Evolutionary conservation across 37 sponge, comb jelly and placozoan genomes (phyloP), one percentile per base, ranked within the genome.

Genomic region (Beroe ovata): DNA sequence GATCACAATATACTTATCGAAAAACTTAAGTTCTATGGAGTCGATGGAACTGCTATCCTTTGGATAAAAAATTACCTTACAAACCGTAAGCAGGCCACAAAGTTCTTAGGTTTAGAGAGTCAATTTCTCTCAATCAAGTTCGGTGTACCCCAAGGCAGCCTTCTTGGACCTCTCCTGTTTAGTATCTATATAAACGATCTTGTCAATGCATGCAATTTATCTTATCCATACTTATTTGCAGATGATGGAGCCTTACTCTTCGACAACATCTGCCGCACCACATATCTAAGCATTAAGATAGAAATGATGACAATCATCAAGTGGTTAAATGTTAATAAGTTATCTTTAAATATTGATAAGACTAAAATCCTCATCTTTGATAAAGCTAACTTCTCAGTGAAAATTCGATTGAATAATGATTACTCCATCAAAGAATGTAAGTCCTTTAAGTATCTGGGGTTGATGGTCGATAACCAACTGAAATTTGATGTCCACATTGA

Each of bases 191-290:
- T n/a, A n/a, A n/a, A n/a, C n/a, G n/a, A n/a, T n/a, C n/a, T 62
- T 62, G 28, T 28, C 6, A 62, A 21, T 28, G 29, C 23, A 8
- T 62, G 63, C 63, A 62, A 28, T 16, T 6, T 28, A 8, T 62
- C 63, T 16, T n/a, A 4, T 6, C 63, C 63, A n/a, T 62, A 28
- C 63, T 62, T 62, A 62, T 62, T 62, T 62, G 63, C 63, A 20
- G 63, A 62, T 62, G 63, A 62, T 25, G 4, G n/a, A n/a, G n/a
- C n/a, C n/a, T n/a, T n/a, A n/a, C n/a, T n/a, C n/a, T n/a, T n/a
- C n/a, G n/a, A n/a, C n/a, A n/a, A n/a, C n/a, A n/a, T n/a, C n/a
- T n/a, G n/a, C n/a, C n/a, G n/a, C n/a, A n/a, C n/a, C n/a, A n/a
- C n/a, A n/a, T n/a, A n/a, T n/a, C n/a, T n/a, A n/a, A n/a, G n/a